Evolutionary conservation across 2,888 invertebrate species (phyloP).

Genomic region (Aspidiotus destructor): DNA sequence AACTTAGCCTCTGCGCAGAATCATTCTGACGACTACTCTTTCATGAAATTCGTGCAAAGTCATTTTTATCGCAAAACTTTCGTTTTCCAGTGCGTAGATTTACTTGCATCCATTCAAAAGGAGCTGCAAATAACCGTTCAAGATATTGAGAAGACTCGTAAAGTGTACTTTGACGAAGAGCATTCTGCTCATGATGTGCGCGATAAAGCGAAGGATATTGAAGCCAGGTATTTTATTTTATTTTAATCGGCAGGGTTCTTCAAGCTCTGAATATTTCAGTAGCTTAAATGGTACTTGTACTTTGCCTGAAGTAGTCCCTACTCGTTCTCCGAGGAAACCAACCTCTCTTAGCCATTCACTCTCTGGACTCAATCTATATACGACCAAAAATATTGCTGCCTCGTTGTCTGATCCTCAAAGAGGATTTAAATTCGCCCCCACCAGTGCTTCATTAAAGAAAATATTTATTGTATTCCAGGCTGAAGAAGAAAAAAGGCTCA

Average conservation of each 20-base stretch:
- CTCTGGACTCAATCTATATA: too few species aligned
- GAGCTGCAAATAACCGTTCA: conserved; percentile 75
- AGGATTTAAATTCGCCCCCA: too few species aligned
- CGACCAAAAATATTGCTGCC: too few species aligned
- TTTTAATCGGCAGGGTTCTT: background rate
- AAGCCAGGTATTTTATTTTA: conserved; percentile 63
- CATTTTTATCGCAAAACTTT: conserved; percentile 29
- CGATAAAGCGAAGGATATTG: conserved; percentile 88
- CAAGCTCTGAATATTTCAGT: too few species aligned
- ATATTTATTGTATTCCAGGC: conserved; percentile 46
- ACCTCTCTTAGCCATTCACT: too few species aligned
- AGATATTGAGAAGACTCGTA: conserved; percentile 89
- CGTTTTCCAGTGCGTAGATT: conserved; percentile 59
- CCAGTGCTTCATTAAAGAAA: too few species aligned
- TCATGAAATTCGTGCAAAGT: conserved; percentile 24
- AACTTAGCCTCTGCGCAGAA: too few species aligned
- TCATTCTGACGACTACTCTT: too few species aligned
- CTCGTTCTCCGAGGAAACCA: too few species aligned
- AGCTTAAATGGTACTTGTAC: too few species aligned
- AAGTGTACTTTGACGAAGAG: conserved; percentile 90
- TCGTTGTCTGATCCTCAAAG: too few species aligned
- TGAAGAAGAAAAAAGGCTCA: conserved; percentile 92
- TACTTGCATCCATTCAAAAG: conserved; percentile 75
- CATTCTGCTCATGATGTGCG: conserved; percentile 90
- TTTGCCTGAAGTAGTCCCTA: too few species aligned